Evolutionary conservation across 2,113 vertebrate species (phyloP), one percentile per base, ranked within the genome.

Genomic region (Carollia perspicillata): DNA sequence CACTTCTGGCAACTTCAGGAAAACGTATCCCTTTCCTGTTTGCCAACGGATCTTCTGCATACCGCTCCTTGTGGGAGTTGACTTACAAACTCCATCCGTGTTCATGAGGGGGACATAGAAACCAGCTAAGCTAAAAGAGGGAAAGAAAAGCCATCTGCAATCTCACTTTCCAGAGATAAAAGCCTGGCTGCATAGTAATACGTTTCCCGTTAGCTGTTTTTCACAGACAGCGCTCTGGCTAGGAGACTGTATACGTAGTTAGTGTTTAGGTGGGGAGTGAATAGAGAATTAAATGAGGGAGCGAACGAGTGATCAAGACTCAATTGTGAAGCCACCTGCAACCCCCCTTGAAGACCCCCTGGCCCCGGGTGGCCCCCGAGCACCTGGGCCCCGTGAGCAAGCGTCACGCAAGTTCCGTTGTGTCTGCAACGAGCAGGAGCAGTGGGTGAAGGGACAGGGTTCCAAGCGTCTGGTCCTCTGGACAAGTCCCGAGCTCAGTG

Each of bases 141-240:
- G 16, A 68, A 79, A 79, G 23, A 23, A 53, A 66, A 51, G 9
- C 17, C 44, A 30, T 8, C 23, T 51, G 44, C 10, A 78, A 14
- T 18, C 42, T 68, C 1, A 14, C 26, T 37, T 6, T 74, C 28
- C 13, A 65, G 58, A 65, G n/a, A 23, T 6, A 16, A n/a, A 65
- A 13, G 14, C 23, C 42, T 8, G 3, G 9, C 2, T 8, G 33
- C 9, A 3, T 1, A 40, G 20, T 16, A 2, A 11, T 6, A 18
- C 17, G 5, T 63, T 47, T 49, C 14, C 33, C 28, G 11, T 23
- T 30, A 8, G 6, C 0, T 12, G 28, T 30, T 89, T 40, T 10
- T 51, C 20, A 18, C 13, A 11, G 28, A 8, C 1, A 37, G 40
- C 20, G 58, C 23, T 35, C 44, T 17, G 16, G 44, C 33, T 51